Evolutionary conservation across 2,888 invertebrate species (phyloP).

Genomic region (Drosophila macrospina): DNA sequence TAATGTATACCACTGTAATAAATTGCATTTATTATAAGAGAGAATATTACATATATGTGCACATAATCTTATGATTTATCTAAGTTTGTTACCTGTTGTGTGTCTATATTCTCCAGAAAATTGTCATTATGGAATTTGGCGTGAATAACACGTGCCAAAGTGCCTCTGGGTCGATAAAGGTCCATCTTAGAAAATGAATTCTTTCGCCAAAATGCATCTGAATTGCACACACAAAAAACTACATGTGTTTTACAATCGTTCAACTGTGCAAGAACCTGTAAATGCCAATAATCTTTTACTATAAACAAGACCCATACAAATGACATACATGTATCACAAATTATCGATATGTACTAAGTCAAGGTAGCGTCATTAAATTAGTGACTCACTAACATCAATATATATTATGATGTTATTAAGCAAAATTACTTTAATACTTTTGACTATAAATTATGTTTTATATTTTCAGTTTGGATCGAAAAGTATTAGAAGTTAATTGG

Average conservation of each 20-base stretch:
- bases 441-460: not conserved
- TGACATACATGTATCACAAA: not conserved
- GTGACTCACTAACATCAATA: not conserved
- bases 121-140: slow-evolving; percentile 85
- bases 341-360: slow-evolving; percentile 1
- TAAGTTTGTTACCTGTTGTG: slow-evolving; percentile 74
- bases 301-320: slow-evolving; percentile 25
- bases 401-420: not conserved
- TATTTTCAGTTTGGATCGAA: not conserved
- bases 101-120: slow-evolving; percentile 84
- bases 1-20: slow-evolving; percentile 83
- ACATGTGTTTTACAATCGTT: slow-evolving; percentile 4
- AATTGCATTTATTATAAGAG: not conserved
- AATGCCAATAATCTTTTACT: slow-evolving; percentile 23
- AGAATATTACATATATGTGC: not conserved
- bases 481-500: not conserved
- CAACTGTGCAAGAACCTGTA: not conserved
- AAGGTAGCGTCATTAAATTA: slow-evolving; percentile 2
- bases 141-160: slow-evolving; percentile 84
- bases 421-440: not conserved
- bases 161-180: slow-evolving; percentile 83
- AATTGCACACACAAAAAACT: slow-evolving; percentile 1
- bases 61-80: not conserved
- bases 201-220: slow-evolving; percentile 15
- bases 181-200: slow-evolving; percentile 65